Evolutionary conservation across 2,888 invertebrate species (phyloP).

Genomic region (Ophion ventricosus): DNA sequence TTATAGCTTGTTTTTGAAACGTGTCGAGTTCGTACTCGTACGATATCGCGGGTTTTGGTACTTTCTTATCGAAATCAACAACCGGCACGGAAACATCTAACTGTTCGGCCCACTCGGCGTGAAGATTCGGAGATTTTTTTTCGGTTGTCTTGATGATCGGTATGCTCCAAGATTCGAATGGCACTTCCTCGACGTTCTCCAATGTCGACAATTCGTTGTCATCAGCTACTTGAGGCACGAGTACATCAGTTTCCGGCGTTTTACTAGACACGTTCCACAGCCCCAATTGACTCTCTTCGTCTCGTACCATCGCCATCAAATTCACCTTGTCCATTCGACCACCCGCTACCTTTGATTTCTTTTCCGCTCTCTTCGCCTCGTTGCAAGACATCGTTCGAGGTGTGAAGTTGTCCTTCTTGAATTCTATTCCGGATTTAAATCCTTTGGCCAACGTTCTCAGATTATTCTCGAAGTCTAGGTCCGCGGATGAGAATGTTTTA

Average conservation of each 20-base stretch:
- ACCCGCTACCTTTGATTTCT: conserved; percentile 33
- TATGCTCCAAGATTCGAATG: conserved; percentile 79
- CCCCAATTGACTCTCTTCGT: conserved; percentile 86
- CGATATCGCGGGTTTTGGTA: conserved; percentile 93
- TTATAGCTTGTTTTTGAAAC: conserved; percentile 98
- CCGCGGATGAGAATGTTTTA: conserved; percentile 62
- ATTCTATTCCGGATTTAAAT: conserved; percentile 77
- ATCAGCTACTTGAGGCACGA: conserved; percentile 71
- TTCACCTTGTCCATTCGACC: conserved; percentile 82
- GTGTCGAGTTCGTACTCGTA: conserved; percentile 97
- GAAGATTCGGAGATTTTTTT: conserved; percentile 81
- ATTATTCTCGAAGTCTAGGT: conserved; percentile 79
- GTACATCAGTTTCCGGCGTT: conserved; percentile 47
- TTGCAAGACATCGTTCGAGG: conserved; percentile 65
- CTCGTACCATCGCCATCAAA: conserved; percentile 86
- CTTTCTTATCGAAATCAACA: conserved; percentile 90
- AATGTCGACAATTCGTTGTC: conserved; percentile 57
- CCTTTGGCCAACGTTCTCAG: conserved; percentile 78
- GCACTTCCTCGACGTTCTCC: conserved; percentile 62
- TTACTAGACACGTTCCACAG: conserved; percentile 73
- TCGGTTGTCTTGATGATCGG: conserved; percentile 89
- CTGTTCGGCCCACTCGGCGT: conserved; percentile 94
- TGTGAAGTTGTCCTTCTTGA: conserved; percentile 78
- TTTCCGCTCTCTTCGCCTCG: conserved; percentile 14
- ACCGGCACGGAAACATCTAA: conserved; percentile 93